Conservation (phyloP, 1,140 invertebrate species). For the Stenopsyche tienmushanensis region DNA sequence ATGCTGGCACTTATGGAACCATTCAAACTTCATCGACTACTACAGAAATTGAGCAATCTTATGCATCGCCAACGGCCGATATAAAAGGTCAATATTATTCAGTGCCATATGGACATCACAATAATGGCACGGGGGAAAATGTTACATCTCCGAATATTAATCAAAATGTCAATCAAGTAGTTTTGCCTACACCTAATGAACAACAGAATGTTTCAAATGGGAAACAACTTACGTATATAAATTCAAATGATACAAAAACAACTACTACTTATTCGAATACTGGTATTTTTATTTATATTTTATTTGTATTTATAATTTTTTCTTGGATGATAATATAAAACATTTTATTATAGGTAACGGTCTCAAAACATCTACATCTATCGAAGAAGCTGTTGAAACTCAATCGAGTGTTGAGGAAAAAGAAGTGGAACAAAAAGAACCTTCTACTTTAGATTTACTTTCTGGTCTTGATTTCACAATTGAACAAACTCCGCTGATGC, state of each 20-base stretch:
- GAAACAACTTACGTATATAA: slow-evolving; percentile 32
- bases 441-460: slow-evolving; percentile 71
- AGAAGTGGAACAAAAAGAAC: slow-evolving; percentile 46
- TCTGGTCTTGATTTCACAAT: slow-evolving; percentile 76
- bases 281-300: slow-evolving; percentile 24
- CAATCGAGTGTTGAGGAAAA: slow-evolving; percentile 11
- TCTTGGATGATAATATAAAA: not conserved
- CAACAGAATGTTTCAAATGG: slow-evolving; percentile 4
- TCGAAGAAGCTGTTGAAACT: slow-evolving; percentile 25
- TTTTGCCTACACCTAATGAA: not conserved
- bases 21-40: slow-evolving; percentile 56
- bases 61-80: slow-evolving; percentile 35
- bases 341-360: slow-evolving; percentile 28
- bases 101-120: slow-evolving; percentile 55
- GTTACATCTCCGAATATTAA: slow-evolving; percentile 5
- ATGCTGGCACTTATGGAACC: slow-evolving; percentile 45
- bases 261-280: slow-evolving; percentile 31
- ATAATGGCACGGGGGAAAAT: slow-evolving; percentile 15
- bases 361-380: slow-evolving; percentile 22
- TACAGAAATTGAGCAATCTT: slow-evolving; percentile 42
- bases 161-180: slow-evolving; percentile 19
- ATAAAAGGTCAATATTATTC: slow-evolving; percentile 53
- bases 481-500: slow-evolving; percentile 66
- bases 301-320: slow-evolving; percentile 1
- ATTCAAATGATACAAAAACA: slow-evolving; percentile 32